Base-by-base conservation (phyloP, 2,888 invertebrate species). In the Harmothoe impar region DNA sequence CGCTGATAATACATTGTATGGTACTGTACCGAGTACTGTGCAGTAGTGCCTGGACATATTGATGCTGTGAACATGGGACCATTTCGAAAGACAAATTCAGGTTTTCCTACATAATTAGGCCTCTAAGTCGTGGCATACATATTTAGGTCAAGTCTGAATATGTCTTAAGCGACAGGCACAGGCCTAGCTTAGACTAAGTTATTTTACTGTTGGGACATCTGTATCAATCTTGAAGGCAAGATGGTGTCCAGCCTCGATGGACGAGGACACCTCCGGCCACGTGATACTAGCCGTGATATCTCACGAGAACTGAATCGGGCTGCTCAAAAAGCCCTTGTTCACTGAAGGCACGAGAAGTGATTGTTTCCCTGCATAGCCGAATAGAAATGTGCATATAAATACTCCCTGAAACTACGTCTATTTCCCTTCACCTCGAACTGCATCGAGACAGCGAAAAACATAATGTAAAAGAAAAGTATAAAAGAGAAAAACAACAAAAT, bases 391-490 rank as follows among this genome's bases (percentile, higher is more conserved):
- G 31, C 62, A n/a, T 62, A 62, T 62, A 25, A n/a, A 77, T 29
- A 25, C 31, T 77, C 20, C 25, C 15, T 77, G 77, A n/a, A 77
- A 15, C 77, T 77, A n/a, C 25, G 5, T 77, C 17, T n/a, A 77
- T 33, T 15, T 81, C 31, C 81, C 81, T 81, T 81, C 81, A 81
- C 81, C 81, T 81, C 33, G 81, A 81, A 81, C 31, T 81, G 81
- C 81, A 81, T 43, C 33, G 20, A 81, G 43, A 43, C 31, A 81
- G 81, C 35, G 23, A 33, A 29, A 72, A 29, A 77, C 77, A 81
- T 31, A 81, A 81, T 43, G 43, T 23, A 81, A 33, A 81, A 35
- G 81, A 35, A 43, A 23, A 17, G 77, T 62, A 77, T 77, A 77
- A 77, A 77, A 81, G 20, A 29, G 25, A 17, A 77, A 81, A 81